These are phyloP conservation scores for Cuniculus paca DNA, from an alignment of 2,797 vertebrate species.

Conservation along the genomic window DNA sequence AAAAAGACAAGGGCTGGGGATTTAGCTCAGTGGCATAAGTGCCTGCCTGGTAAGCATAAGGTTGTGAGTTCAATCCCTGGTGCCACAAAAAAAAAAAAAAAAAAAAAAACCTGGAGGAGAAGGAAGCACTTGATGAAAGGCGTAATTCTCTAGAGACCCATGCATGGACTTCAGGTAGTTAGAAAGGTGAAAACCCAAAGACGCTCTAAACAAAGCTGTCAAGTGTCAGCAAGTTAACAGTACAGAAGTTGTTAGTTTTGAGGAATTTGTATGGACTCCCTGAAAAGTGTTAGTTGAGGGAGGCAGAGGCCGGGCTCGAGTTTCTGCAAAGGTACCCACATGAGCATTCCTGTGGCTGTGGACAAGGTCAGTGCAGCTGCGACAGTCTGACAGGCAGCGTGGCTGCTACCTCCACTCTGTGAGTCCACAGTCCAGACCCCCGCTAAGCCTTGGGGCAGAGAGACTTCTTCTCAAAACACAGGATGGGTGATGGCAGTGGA, in stretches of 20 bases:
- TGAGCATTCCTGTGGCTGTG: not conserved
- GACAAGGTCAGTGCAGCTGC: not conserved
- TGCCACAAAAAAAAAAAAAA: too few relatives aligned
- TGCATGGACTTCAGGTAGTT: rapidly evolving
- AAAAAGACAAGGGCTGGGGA: too few relatives aligned
- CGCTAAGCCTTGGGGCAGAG: rapidly evolving
- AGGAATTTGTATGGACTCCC: not conserved
- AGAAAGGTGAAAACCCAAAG: not conserved
- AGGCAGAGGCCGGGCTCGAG: not conserved
- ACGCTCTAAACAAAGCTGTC: not conserved
- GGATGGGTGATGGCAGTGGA: rapidly evolving
- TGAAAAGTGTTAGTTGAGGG: not conserved
- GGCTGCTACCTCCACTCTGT: not conserved
- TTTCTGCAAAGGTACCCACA: not conserved
- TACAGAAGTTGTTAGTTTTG: not conserved
- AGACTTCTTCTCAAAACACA: too few relatives aligned
- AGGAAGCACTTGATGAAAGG: not conserved
- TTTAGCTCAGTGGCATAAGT: too few relatives aligned
- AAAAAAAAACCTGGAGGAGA: too few relatives aligned
- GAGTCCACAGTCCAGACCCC: not conserved
- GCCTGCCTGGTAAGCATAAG: too few relatives aligned
- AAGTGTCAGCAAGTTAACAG: not conserved
- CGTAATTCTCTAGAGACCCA: not conserved
- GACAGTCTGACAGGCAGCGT: not conserved
- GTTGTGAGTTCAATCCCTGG: too few relatives aligned